Evolutionary conservation across 2,888 invertebrate genomes (phyloP).

Genomic region (Branchellion lobata): DNA sequence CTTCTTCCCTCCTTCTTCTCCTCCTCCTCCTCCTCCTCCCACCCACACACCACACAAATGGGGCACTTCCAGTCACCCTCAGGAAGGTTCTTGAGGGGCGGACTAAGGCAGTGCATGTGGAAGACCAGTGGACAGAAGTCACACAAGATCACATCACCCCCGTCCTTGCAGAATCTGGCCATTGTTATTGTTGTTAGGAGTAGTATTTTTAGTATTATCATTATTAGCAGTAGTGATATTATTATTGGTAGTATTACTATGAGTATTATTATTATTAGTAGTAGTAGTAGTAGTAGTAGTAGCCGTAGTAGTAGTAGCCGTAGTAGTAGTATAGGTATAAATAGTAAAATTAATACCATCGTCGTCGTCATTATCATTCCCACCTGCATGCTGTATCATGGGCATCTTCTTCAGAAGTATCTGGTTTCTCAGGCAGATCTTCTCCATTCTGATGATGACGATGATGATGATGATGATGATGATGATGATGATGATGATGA

Average conservation of each 20-base stretch:
- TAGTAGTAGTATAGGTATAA: no score
- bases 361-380: not conserved
- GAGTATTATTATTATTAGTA: no score
- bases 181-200: no score
- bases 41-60: slow-evolving; percentile 51
- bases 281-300: no score
- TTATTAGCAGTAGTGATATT: no score
- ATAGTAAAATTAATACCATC: no score
- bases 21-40: not conserved
- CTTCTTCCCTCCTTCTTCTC: no score
- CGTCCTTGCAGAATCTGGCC: slow-evolving; percentile 50
- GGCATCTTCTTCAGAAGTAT: slow-evolving; percentile 46
- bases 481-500: no score
- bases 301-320: no score
- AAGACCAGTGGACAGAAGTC: slow-evolving; percentile 53
- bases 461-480: no score
- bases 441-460: slow-evolving; percentile 46
- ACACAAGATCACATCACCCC: slow-evolving; percentile 53
- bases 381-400: slow-evolving; percentile 48
- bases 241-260: no score
- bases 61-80: slow-evolving; percentile 55
- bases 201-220: no score
- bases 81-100: slow-evolving; percentile 51
- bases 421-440: slow-evolving; percentile 48
- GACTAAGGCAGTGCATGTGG: slow-evolving; percentile 52